Evolutionary conservation across 2,888 invertebrate species (phyloP).

Genomic region (Protula sp.): DNA sequence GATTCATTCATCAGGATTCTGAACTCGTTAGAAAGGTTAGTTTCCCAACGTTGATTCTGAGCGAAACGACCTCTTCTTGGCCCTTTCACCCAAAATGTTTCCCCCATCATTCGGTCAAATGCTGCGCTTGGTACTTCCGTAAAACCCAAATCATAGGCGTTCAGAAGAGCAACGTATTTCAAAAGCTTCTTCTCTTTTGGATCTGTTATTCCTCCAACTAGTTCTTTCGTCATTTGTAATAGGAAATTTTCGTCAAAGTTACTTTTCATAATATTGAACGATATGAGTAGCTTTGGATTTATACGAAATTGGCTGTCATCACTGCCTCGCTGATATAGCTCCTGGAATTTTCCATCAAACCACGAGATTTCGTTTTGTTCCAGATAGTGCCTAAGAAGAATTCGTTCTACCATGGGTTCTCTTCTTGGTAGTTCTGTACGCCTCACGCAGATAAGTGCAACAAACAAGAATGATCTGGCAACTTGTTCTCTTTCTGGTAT

Average conservation of each 20-base stretch:
- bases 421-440: not conserved
- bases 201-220: slow-evolving; percentile 20
- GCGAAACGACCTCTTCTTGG: not conserved
- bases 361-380: slow-evolving; percentile 7
- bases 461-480: too few species aligned
- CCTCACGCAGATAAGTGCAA: not conserved
- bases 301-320: not conserved
- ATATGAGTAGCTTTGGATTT: slow-evolving; percentile 30
- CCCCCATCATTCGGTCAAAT: slow-evolving; percentile 30
- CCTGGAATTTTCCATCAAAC: slow-evolving; percentile 24
- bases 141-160: slow-evolving; percentile 30
- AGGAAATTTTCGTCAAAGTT: slow-evolving; percentile 32
- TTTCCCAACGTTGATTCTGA: slow-evolving; percentile 20
- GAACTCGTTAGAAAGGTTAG: slow-evolving; percentile 20
- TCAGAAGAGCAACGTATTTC: slow-evolving; percentile 29
- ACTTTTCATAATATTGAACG: slow-evolving; percentile 35
- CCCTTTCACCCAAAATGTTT: slow-evolving; percentile 3
- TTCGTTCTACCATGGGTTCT: not conserved
- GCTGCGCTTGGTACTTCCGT: slow-evolving; percentile 26
- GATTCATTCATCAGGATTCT: slow-evolving; percentile 26
- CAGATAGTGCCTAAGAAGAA: not conserved
- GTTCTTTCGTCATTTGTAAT: slow-evolving; percentile 24
- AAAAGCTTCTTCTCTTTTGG: slow-evolving; percentile 23
- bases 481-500: not conserved
- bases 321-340: not conserved